phyloP scores from a whole-genome alignment of 2,797 vertebrate genomes.

The Carduelis carduelis region DNA sequence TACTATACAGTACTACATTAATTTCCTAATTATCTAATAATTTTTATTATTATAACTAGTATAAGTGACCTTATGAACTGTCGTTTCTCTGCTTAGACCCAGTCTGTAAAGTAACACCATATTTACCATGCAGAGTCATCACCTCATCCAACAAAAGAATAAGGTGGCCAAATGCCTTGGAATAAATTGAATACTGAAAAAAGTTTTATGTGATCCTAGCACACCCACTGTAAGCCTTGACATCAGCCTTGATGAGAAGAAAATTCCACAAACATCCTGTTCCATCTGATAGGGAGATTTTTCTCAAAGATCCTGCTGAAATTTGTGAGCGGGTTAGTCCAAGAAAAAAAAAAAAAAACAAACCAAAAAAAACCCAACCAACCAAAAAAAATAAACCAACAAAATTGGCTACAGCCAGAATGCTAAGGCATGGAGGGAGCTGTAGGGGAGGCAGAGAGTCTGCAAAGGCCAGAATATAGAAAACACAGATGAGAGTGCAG shows the following conservation, averaged over 20 bases:
- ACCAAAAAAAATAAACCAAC: no score
- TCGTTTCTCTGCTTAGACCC: neutral
- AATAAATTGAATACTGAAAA: neutral
- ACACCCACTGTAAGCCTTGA: neutral
- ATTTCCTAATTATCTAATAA: neutral
- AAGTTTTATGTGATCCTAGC: neutral
- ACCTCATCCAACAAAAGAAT: neutral
- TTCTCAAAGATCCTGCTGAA: neutral
- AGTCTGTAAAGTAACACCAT: neutral
- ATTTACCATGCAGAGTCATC: neutral
- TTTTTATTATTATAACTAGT: neutral
- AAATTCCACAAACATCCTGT: neutral
- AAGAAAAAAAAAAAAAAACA: neutral
- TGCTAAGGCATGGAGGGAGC: neutral
- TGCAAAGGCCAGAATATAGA: neutral
- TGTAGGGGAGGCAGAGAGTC: neutral
- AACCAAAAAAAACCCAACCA: no score
- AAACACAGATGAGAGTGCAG: neutral
- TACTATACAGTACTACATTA: neutral
- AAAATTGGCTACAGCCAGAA: neutral
- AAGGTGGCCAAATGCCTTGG: neutral
- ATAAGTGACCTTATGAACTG: neutral
- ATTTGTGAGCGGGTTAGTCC: neutral
- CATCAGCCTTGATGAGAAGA: neutral
- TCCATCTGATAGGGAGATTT: neutral